These are phyloP conservation scores for Grantiella picta DNA, from an alignment of 2,113 vertebrate species.

Conservation along the genomic window DNA sequence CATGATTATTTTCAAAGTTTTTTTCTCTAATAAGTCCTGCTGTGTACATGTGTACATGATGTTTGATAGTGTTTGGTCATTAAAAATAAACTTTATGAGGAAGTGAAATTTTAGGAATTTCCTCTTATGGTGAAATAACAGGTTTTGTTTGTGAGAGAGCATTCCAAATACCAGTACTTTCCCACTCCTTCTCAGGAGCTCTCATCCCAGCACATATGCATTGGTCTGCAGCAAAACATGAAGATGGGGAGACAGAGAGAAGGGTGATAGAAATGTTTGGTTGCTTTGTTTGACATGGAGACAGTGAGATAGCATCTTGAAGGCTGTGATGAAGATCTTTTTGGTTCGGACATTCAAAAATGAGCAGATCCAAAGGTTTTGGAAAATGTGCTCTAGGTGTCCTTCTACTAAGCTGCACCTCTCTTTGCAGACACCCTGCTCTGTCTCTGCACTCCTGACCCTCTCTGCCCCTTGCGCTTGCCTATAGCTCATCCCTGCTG, in stretches of 20 bases:
- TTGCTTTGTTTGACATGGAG: background rate
- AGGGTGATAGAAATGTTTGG: background rate
- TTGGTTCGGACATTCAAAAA: background rate
- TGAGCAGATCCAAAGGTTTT: background rate
- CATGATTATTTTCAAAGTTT: background rate
- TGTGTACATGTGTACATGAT: background rate
- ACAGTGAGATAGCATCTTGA: background rate
- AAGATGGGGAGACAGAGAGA: background rate
- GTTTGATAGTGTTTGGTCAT: background rate
- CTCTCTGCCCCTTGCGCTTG: accelerated
- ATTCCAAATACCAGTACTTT: background rate
- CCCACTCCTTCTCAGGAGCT: background rate
- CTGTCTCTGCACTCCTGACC: background rate
- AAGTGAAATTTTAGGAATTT: background rate
- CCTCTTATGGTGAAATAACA: background rate
- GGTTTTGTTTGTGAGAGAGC: background rate
- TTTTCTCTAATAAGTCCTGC: background rate
- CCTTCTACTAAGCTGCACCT: background rate
- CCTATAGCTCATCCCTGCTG: background rate
- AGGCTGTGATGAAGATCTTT: background rate
- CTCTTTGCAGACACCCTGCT: background rate
- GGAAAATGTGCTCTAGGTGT: background rate
- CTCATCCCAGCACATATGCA: background rate
- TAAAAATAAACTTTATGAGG: background rate
- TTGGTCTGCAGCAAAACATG: background rate